Evolutionary conservation across 2,113 vertebrate species (phyloP), one percentile per base, ranked within the genome.

Genomic region (Aegithalos caudatus): DNA sequence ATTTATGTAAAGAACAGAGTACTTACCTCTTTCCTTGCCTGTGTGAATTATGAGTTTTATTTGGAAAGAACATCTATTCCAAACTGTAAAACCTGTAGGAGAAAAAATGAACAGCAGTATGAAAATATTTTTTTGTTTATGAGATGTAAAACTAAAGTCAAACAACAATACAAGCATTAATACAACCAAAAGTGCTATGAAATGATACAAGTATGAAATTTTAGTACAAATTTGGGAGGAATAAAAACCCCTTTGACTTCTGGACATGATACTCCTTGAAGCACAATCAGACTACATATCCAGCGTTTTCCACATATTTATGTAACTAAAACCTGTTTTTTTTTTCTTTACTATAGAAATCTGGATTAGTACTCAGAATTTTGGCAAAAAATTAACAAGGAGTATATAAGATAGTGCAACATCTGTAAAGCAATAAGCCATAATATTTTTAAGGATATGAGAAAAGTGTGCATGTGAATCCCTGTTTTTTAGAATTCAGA

Each of bases 11-110:
- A 91, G 56, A 28, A 70, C 8, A 31, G 22, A 29, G 8, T 65
- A n/a, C 29, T 37, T 67, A 2, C 1, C 8, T 53, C 7, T 53
- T 6, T 54, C 12, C 14, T 38, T 87, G 22, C 0, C 1, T 67
- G 4, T 78, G 6, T 24, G 6, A 88, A 12, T 28, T 80, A 4
- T 42, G 33, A 81, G 11, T 50, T 93, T 73, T 66, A 12, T 60
- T 73, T 73, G 64, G 45, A 62, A 88, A 22, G 65, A 56, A 6
- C 3, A 35, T 18, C 4, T 81, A 10, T 50, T 82, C 10, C 31
- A 53, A 47, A 60, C 37, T n/a, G 6, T 31, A 50, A 80, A 92
- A 69, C 29, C 8, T 70, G 4, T 7, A 25, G 31, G 37, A 82
- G 47, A 54, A 73, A 66, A 72, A 92, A 57, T 7, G 7, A 82